Evolutionary conservation across 2,888 invertebrate genomes (phyloP).

Genomic region (Nomada fucata): DNA sequence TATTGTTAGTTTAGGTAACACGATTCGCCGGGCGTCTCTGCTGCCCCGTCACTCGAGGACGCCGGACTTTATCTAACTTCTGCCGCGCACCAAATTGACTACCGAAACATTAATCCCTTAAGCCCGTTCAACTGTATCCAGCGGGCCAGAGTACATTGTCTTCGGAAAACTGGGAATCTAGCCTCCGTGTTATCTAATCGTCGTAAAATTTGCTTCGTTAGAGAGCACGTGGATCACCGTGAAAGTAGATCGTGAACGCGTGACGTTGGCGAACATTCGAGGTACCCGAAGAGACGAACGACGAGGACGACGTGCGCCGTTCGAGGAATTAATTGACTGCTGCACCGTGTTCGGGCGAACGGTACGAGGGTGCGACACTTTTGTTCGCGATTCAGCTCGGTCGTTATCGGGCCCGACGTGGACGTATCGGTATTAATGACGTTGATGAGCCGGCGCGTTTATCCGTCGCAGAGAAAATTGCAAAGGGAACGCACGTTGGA

Average conservation of each 20-base stretch:
- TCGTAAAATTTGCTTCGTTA: conserved; percentile 24
- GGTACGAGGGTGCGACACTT: conserved; percentile 30
- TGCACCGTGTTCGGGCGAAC: conserved; percentile 26
- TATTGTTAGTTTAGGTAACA: conserved; percentile 61
- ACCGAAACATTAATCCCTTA: conserved; percentile 67
- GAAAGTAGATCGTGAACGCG: conserved; percentile 1
- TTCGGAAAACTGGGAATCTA: conserved; percentile 63
- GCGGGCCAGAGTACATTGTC: conserved; percentile 51
- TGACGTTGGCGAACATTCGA: conserved; percentile 33
- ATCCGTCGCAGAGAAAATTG: conserved; percentile 53
- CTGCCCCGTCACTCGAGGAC: conserved; percentile 28
- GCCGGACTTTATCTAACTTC: conserved; percentile 70
- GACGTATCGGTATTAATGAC: conserved; percentile 66
- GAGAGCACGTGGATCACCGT: not conserved
- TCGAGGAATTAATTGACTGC: conserved; percentile 42
- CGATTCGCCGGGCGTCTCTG: conserved; percentile 38
- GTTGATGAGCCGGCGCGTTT: conserved; percentile 34
- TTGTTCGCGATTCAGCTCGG: conserved; percentile 52
- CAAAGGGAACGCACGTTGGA: conserved; percentile 47
- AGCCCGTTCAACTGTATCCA: conserved; percentile 59
- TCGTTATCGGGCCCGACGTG: conserved; percentile 47
- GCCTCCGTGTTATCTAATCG: conserved; percentile 26
- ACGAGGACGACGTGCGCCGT: conserved; percentile 31
- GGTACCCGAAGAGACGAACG: not conserved
- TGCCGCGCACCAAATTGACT: conserved; percentile 64